Evolutionary conservation across 1,140 invertebrate genomes (phyloP), one percentile per base, ranked within the genome.

Genomic region (Lasioglossum baleicum): DNA sequence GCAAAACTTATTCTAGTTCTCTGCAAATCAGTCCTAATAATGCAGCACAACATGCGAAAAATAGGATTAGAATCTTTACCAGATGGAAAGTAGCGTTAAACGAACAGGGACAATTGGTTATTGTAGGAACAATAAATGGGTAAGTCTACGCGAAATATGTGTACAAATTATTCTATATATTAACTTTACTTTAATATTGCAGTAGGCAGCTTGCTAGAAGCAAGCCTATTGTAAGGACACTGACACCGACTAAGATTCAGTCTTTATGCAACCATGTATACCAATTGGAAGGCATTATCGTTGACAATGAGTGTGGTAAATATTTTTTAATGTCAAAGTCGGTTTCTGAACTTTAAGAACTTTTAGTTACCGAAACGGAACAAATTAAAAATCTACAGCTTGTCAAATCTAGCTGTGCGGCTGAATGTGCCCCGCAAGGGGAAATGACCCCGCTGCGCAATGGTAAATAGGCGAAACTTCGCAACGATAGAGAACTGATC

Each of bases 201-300:
- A 91, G 91, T 82, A 88, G 88, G 17, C 88, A 78, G 72, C 7
- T 86, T 69, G 90, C 80, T 44, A 80, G 83, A 20, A 93, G 90
- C 65, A 92, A 92, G 48, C 89, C 91, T 22, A 71, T 93, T 53
- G 64, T 79, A n/a, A 85, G 80, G 65, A 90, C 88, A 83, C 63
- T 90, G 0, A 60, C 86, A 5, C 71, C 66, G 2, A 86, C 35
- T 7, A 83, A 64, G 26, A 60, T 93, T 0, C 60, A 87, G 80
- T 92, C 90, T 1, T 51, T 89, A 20, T 90, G 69, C 64, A 88
- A 90, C n/a, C 82, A 92, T 65, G 76, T 83, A 40, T 93, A 93
- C 63, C 20, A 75, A 10, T 77, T 93, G 0, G 10, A 88, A 44
- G 92, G 91, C 60, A 86, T 87, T 70, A 82, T 93, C 48, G 66